Conservation (phyloP, 2,888 invertebrate species). For the Caenorhabditis macrosperma region DNA sequence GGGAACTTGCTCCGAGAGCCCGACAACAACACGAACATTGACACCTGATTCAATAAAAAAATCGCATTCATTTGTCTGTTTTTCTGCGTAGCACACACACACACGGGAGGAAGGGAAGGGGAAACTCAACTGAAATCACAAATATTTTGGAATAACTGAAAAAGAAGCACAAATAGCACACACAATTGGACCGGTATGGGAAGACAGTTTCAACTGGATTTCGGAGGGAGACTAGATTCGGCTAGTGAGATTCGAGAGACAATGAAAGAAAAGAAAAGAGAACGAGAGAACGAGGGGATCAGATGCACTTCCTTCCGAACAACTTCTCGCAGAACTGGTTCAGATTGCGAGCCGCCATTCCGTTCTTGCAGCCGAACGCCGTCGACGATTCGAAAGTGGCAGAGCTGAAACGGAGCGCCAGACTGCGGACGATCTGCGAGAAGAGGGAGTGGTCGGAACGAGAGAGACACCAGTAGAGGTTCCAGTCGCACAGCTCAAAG, state of each 20-base stretch:
- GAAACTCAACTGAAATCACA: no score
- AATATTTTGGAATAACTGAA: background rate
- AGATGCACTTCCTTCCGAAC: conserved; percentile 66
- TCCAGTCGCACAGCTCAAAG: conserved; percentile 71
- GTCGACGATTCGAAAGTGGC: conserved; percentile 57
- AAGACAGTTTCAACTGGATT: conserved; percentile 39
- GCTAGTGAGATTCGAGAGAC: conserved; percentile 34
- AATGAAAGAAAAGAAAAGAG: background rate
- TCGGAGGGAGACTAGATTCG: conserved; percentile 23
- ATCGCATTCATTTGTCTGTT: no score
- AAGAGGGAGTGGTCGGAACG: conserved; percentile 53
- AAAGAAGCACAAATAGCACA: background rate
- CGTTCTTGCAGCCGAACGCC: conserved; percentile 64
- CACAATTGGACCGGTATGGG: conserved; percentile 7
- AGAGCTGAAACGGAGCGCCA: conserved; percentile 58
- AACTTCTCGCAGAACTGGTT: conserved; percentile 63
- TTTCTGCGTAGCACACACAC: no score
- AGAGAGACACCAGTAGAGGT: conserved; percentile 68
- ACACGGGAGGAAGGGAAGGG: no score
- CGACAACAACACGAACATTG: no score
- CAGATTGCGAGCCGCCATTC: conserved; percentile 57
- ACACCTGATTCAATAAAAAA: no score
- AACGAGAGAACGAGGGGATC: background rate
- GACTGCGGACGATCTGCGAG: conserved; percentile 47
- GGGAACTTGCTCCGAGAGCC: no score